Evolutionary conservation across 1,140 invertebrate genomes (phyloP), one percentile per base, ranked within the genome.

Genomic region (Dinothrombium tinctorium): DNA sequence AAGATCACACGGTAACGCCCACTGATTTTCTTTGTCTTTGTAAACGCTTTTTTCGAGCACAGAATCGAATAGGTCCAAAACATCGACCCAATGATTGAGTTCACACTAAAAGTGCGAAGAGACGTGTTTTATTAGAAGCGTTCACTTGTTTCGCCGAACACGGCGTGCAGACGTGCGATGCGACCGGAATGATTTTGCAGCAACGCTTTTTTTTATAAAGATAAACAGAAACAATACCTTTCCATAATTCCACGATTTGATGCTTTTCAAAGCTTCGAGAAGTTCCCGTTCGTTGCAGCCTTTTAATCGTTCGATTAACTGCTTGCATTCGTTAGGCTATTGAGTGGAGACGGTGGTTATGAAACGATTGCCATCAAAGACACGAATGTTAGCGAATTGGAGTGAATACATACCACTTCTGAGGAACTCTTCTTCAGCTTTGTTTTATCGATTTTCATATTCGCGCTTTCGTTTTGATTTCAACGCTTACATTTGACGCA

Each of bases 61-160:
- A 39, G 66, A 66, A 59, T 86, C 81, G 62, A 76, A 81, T 15
- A 73, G 65, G 61, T 84, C 79, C 24, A 87, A 59, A 4, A 83
- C 72, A 63, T 82, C 76, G 39, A 78, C 76, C 80, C 80, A 87
- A 56, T 87, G 79, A 53, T 76, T 79, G 9, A 87, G 61, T 60
- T 87, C 81, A 60, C 79, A 84, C 67, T 65, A 50, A 47, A 44
- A 23, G 7, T n/a, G 1, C 20, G n/a, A 17, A 42, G 3, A 43
- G 33, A 43, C 20, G 28, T 11, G 29, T 12, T 31, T 21, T 23
- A 22, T 15, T 41, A 29, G 25, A 28, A 20, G 23, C n/a, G 5
- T 15, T 11, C 7, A 14, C 11, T 35, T 8, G n/a, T 35, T 7
- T 7, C 7, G 7, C 7, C 7, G 11, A 35, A 8, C 38, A 12